A percentile compares a stretch with the other conserved stretches of the same genome.
Evolutionary conservation across 30 jellyfish, hydroid and myxozoan genomes (phyloP).

Genomic region (Aurelia aurita complex sp. Pacific): DNA sequence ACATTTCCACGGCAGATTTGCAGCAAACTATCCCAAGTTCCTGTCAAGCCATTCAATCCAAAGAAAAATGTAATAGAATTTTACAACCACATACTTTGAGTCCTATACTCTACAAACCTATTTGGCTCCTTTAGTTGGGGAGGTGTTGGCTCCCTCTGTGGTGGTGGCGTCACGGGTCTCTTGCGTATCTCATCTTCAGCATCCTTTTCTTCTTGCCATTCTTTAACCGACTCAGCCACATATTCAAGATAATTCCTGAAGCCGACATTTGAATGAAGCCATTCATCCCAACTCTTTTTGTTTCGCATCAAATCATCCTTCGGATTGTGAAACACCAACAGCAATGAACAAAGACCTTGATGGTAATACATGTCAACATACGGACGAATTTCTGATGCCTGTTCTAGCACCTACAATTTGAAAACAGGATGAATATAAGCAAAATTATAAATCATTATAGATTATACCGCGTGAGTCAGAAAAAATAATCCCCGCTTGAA

Average conservation of each 20-base stretch:
- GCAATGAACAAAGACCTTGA: constrained; percentile 49
- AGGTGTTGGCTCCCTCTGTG: constrained; percentile 72
- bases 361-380: constrained; percentile 67
- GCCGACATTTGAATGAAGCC: constrained; percentile 97
- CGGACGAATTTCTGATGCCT: constrained; percentile 70
- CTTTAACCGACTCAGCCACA: constrained; percentile 64
- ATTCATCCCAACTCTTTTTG: constrained; percentile 58
- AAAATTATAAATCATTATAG: no score
- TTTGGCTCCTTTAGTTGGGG: constrained; percentile 64
- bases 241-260: constrained; percentile 77
- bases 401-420: constrained; percentile 62
- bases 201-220: constrained; percentile 80
- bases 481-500: no score
- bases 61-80: no score
- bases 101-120: constrained; percentile 27
- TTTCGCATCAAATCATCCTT: constrained; percentile 31
- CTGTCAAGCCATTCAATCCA: no score
- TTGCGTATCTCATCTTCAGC: constrained; percentile 41
- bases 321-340: constrained; percentile 84
- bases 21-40: no score
- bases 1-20: no score
- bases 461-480: no score
- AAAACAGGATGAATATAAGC: not conserved
- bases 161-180: constrained; percentile 43
- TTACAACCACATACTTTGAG: no score